Base-by-base conservation (phyloP, 64 coral and sea anemone species). In the Hydrozoanthus tunicans region DNA sequence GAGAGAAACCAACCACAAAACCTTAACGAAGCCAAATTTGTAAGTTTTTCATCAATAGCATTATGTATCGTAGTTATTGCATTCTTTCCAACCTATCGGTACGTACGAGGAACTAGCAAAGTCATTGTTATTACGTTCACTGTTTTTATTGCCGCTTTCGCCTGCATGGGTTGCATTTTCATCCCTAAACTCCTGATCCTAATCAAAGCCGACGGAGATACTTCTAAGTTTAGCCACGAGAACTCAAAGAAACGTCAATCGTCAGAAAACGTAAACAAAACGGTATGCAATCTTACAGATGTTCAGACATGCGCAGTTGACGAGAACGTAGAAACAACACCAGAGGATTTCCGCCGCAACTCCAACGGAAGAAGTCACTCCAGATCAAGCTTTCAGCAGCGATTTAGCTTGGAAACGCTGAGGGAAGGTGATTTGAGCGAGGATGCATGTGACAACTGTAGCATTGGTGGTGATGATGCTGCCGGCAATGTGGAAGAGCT, bases 51-150 rank as follows among this genome's bases (percentile, higher is more conserved):
- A 0, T 94, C 97, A 5, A 93, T 96, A 7, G 91, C 94, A 62
- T n/a, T 99, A 3, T 93, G 97, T 9, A 99, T 99, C 26, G 73
- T 99, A 3, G 78, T 95, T 6, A 95, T 95, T 8, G 94, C 97
- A 0, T 99, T 99, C 53, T 93, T 96, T 23, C 94, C 94, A 0
- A 99, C 97, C 6, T 99, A 99, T 54, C 91, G 94, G 1, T 99
- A 93, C 58, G 97, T 95, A 9, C 27, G 81, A 7, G 97, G 97
- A 76, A 92, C 77, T 15, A 99, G 92, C 26, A 92, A 90, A 15
- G 91, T 91, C 24, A 55, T 96, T 11, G 97, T 99, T 6, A 64
- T 99, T 5, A 92, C 94, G 0, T 96, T 95, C 5, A 92, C 97
- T 1, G 62, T 86, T 4, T 95, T 99, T n/a, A 86, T 91, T 32